A percentile compares a stretch with the other conserved stretches of the same genome.
Evolutionary conservation across 1,140 invertebrate species (phyloP).

Genomic region (Berghia stephanieae): DNA sequence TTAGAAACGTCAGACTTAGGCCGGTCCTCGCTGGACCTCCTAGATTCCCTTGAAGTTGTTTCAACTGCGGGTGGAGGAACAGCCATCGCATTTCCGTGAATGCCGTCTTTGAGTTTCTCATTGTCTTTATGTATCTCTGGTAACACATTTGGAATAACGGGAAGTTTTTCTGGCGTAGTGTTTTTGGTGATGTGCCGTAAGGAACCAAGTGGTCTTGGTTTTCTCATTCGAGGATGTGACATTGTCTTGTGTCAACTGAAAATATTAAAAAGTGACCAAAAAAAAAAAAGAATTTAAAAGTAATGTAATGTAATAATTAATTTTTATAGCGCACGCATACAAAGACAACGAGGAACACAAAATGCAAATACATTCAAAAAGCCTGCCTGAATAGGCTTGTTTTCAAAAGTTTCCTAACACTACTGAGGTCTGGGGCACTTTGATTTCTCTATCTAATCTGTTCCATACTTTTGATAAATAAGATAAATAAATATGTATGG

Average conservation of each 20-base stretch:
- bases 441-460: too few species aligned
- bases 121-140: not conserved
- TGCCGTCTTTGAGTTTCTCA: conserved; percentile 39
- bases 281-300: too few species aligned
- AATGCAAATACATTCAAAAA: not conserved
- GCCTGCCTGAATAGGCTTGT: too few species aligned
- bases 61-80: conserved; percentile 31
- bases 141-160: not conserved
- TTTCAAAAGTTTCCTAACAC: not conserved
- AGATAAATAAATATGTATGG: too few species aligned
- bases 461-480: too few species aligned
- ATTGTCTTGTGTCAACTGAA: too few species aligned
- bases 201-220: conserved; percentile 35
- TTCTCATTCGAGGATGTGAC: conserved; percentile 20
- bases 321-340: too few species aligned
- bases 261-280: too few species aligned
- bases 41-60: not conserved
- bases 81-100: conserved; percentile 49
- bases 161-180: conserved; percentile 20
- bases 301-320: conserved; percentile 1
- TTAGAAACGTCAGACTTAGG: conserved; percentile 1
- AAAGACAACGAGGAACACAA: not conserved
- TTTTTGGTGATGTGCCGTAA: conserved; percentile 25
- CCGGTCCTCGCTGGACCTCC: not conserved
- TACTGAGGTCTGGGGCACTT: too few species aligned